These are phyloP conservation scores for Ennomos fuscantarius DNA, from an alignment of 2,888 invertebrate genomes.

Conservation along the genomic window DNA sequence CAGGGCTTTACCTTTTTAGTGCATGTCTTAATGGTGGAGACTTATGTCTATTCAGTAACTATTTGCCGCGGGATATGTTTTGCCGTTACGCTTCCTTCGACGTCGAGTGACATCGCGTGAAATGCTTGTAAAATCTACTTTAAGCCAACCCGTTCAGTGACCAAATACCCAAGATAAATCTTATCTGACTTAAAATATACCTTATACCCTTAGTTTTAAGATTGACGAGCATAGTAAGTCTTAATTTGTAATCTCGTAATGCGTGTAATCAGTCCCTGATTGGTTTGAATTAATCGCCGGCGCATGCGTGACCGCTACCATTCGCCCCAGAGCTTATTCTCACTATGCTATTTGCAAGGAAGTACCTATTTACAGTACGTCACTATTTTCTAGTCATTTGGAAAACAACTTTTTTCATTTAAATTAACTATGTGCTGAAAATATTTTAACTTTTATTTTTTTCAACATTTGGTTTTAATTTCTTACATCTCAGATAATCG, in stretches of 20 bases:
- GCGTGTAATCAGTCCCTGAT: slow-evolving; percentile 83
- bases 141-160: slow-evolving; percentile 57
- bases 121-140: slow-evolving; percentile 67
- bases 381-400: no score
- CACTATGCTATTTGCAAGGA: slow-evolving; percentile 9
- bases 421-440: no score
- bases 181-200: slow-evolving; percentile 38
- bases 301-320: slow-evolving; percentile 82
- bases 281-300: slow-evolving; percentile 83
- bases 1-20: no score
- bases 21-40: slow-evolving; percentile 49
- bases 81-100: slow-evolving; percentile 42
- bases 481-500: no score
- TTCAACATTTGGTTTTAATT: no score
- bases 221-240: slow-evolving; percentile 41
- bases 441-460: no score
- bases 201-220: slow-evolving; percentile 48
- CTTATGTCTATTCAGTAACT: slow-evolving; percentile 46
- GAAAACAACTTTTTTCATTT: background rate
- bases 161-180: background rate
- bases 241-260: slow-evolving; percentile 70
- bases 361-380: no score
- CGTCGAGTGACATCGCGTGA: slow-evolving; percentile 70
- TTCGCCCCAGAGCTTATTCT: slow-evolving; percentile 57
- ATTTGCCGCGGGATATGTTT: slow-evolving; percentile 53